Base-by-base conservation (phyloP, 2,113 vertebrate genomes). In the Tetrao urogallus region DNA sequence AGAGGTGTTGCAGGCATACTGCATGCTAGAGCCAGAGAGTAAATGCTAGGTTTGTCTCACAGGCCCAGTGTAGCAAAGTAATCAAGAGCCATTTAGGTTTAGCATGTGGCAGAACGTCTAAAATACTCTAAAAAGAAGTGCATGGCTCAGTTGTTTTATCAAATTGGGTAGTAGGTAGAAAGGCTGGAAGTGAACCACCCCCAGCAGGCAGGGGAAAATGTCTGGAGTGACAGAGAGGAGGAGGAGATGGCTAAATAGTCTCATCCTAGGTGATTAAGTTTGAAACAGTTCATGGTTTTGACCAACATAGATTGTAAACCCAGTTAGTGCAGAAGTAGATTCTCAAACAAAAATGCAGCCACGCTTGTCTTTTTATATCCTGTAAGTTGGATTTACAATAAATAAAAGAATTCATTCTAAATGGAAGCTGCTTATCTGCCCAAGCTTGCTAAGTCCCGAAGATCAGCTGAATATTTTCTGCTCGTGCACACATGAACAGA, bases 371-470 rank as follows among this genome's bases (percentile, higher is more conserved):
- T 82, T 76, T 73, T 76, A 19, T 66, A 88, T 54, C 38, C 18
- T 88, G 78, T 13, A 27, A 47, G 69, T 1, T 52, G 60, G 64
- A 56, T 67, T 80, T 73, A 50, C 40, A 66, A 45, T n/a, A 10
- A 73, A 40, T 75, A n/a, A 84, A 94, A 60, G 64, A 65, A 66
- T 78, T 60, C 48, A 70, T 69, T 69, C 14, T 30, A 11, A 85
- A 30, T 45, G 15, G 73, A 72, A 27, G 30, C 36, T 82, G 64
- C 70, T 90, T 47, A 24, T 40, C 73, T 92, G 73, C 63, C 38
- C 19, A 13, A 88, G 50, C 48, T 75, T 82, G 36, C 79, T 11
- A 65, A 87, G 56, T 63, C 21, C 38, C 17, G 25, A 12, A 69
- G 66, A 63, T 32, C n/a, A 17, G 20, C 52, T 72, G 14, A 63